phyloP scores from a whole-genome alignment of 2,113 vertebrate genomes.

The Pleuronectes platessa region DNA sequence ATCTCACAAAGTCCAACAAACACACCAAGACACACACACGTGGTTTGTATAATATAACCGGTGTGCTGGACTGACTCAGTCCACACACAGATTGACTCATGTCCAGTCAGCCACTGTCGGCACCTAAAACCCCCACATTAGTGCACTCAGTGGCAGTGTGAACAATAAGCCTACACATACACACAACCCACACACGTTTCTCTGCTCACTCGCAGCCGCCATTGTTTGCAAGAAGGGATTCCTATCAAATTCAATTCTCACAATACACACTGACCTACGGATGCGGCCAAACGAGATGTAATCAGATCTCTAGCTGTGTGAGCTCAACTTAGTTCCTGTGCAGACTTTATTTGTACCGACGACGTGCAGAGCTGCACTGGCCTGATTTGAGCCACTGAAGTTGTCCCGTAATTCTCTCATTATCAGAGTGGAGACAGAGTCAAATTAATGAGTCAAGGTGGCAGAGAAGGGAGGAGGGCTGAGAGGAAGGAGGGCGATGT shows the following conservation, averaged over 20 bases:
- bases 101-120: slow-evolving; percentile 63
- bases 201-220: slow-evolving; percentile 5
- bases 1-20: slow-evolving; percentile 16
- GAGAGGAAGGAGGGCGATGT: slow-evolving; percentile 1
- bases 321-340: not conserved
- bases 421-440: slow-evolving; percentile 25
- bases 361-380: not conserved
- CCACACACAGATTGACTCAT: slow-evolving; percentile 56
- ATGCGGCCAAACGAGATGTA: not conserved
- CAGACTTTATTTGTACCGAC: not conserved
- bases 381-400: slow-evolving; percentile 13
- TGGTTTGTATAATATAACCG: slow-evolving; percentile 27
- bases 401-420: slow-evolving; percentile 30
- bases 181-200: slow-evolving; percentile 44
- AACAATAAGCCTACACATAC: slow-evolving; percentile 64
- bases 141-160: slow-evolving; percentile 39
- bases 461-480: slow-evolving; percentile 8
- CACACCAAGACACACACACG: slow-evolving; percentile 10
- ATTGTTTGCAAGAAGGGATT: slow-evolving; percentile 24
- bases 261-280: not conserved
- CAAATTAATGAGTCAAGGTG: slow-evolving; percentile 50
- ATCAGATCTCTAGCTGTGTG: not conserved
- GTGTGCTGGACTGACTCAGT: slow-evolving; percentile 53
- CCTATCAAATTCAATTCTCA: slow-evolving; percentile 16
- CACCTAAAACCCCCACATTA: slow-evolving; percentile 62